Conservation (phyloP, 2,113 vertebrate species). For the Heteronetta atricapilla region DNA sequence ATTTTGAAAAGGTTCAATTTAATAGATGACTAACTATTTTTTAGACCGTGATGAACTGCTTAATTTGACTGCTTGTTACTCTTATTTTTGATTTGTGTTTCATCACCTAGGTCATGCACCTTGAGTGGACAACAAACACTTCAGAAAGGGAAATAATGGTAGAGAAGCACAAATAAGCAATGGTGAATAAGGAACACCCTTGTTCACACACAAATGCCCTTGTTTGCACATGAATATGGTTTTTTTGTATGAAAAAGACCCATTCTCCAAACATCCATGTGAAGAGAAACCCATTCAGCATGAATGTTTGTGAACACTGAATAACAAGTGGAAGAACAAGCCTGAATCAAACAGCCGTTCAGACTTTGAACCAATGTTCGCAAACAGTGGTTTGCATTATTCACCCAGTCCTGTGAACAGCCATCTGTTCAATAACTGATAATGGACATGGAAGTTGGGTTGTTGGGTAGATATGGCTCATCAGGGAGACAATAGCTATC, state of each 20-base stretch:
- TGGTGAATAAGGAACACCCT: conserved; percentile 49
- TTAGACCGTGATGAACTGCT: conserved; percentile 20
- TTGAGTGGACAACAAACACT: conserved; percentile 51
- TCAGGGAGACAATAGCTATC: conserved; percentile 54
- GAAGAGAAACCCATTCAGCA: conserved; percentile 67
- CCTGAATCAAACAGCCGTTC: conserved; percentile 68
- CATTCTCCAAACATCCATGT: conserved; percentile 68
- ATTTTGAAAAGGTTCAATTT: background rate
- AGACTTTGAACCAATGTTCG: conserved; percentile 67
- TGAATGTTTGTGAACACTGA: conserved; percentile 62
- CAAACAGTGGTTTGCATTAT: conserved; percentile 66
- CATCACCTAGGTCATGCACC: conserved; percentile 62
- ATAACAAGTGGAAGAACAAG: conserved; percentile 69
- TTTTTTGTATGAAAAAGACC: conserved; percentile 61
- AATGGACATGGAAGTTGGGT: conserved; percentile 64
- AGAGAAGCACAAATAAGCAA: conserved; percentile 46
- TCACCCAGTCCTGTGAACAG: conserved; percentile 50
- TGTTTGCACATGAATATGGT: conserved; percentile 71
- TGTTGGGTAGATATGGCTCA: conserved; percentile 62
- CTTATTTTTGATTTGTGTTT: conserved; percentile 50
- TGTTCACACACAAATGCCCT: conserved; percentile 65
- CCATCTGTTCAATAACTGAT: conserved; percentile 72
- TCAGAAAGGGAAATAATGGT: conserved; percentile 38
- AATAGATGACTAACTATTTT: conserved; percentile 13
- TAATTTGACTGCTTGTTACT: conserved; percentile 47